These are phyloP conservation scores for Ceratina australensis DNA, from an alignment of 1,140 invertebrate species.

Conservation along the genomic window DNA sequence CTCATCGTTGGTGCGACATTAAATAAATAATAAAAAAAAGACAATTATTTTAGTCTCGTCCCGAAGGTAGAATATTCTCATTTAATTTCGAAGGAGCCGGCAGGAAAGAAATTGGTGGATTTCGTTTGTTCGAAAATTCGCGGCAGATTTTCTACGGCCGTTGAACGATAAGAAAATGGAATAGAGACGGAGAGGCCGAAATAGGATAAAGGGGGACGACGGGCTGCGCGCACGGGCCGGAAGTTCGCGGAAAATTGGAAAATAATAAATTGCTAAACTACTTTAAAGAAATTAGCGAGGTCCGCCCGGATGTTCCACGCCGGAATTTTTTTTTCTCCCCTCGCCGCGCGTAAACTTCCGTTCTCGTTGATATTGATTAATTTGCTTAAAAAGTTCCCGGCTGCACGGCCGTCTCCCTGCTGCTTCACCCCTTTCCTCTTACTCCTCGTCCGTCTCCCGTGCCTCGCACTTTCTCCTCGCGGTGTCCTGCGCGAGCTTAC, in stretches of 20 bases:
- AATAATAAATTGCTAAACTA: constrained; percentile 76
- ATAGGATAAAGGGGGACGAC: constrained; percentile 46
- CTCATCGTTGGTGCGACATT: too few relatives aligned
- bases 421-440: constrained; percentile 1
- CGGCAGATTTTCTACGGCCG: constrained; percentile 24
- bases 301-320: constrained; percentile 62
- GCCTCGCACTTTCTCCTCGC: constrained; percentile 18
- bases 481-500: constrained; percentile 16
- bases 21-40: too few relatives aligned
- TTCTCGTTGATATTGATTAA: constrained; percentile 71
- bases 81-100: too few relatives aligned
- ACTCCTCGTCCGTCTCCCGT: constrained; percentile 1
- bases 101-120: not conserved
- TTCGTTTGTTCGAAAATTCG: constrained; percentile 3
- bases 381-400: constrained; percentile 70
- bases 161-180: constrained; percentile 43
- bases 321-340: constrained; percentile 52
- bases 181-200: constrained; percentile 1
- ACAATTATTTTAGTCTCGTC: too few relatives aligned
- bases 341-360: constrained; percentile 62
- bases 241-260: constrained; percentile 70
- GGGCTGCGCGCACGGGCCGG: constrained; percentile 43
- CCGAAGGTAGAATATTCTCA: too few relatives aligned
- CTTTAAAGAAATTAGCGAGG: constrained; percentile 74
- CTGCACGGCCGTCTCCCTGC: constrained; percentile 36